Conservation (phyloP, 1,140 invertebrate species). For the Cepaea nemoralis region DNA sequence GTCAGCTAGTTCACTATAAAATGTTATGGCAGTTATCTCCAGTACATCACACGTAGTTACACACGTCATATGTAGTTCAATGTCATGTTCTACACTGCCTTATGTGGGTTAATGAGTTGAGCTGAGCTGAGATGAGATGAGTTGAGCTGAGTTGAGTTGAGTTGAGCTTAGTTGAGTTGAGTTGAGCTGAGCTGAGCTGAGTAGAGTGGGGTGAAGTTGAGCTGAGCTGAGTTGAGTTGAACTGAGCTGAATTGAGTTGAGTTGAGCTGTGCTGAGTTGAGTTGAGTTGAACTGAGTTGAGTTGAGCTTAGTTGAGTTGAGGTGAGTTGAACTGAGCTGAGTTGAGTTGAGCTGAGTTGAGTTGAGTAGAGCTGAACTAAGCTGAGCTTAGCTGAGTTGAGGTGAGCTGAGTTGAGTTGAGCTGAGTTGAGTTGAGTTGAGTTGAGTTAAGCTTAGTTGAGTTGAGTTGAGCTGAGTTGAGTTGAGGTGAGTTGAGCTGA, state of each 20-base stretch:
- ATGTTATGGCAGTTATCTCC: too few species aligned
- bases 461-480: background rate
- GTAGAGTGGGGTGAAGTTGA: background rate
- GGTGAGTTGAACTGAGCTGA: background rate
- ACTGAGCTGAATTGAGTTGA: constrained; percentile 11
- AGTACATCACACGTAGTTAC: too few species aligned
- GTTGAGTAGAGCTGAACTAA: constrained; percentile 2
- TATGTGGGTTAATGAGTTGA: too few species aligned
- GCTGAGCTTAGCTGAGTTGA: background rate
- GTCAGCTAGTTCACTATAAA: too few species aligned
- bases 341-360: constrained; percentile 4
- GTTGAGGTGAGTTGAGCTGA: constrained; percentile 3
- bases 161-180: constrained; percentile 8
- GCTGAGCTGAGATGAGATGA: too few species aligned
- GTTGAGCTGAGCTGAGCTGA: constrained; percentile 3
- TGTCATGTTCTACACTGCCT: too few species aligned
- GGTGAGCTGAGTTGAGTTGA: constrained; percentile 1
- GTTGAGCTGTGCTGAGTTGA: background rate
- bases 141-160: constrained; percentile 5
- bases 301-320: constrained; percentile 10
- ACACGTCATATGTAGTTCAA: too few species aligned
- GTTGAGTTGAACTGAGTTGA: background rate
- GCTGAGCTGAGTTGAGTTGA: constrained; percentile 6
- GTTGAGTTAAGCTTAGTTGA: background rate
- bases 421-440: constrained; percentile 12